A percentile compares a stretch with the other conserved stretches of the same genome.
Conservation (phyloP, 2,113 vertebrate species). For the Ciconia stormi region DNA sequence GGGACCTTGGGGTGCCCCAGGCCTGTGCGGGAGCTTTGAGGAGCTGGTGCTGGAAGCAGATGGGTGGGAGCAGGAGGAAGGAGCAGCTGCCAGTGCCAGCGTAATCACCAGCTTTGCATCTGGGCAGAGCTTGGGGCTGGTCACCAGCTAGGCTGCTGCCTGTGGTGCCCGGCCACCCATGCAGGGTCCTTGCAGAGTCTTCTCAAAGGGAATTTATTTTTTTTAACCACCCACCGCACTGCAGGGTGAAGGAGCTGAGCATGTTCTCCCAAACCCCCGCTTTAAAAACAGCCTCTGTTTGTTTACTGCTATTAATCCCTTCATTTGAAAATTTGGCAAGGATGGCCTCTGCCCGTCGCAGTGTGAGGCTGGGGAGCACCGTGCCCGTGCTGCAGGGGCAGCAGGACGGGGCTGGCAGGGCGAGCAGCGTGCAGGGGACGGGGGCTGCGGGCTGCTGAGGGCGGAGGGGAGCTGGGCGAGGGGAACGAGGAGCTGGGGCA, state of each 20-base stretch:
- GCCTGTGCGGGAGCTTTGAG: rapidly evolving
- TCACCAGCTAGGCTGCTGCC: not conserved
- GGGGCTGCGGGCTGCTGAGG: not conserved
- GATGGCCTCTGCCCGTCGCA: rapidly evolving
- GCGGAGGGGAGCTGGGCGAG: not conserved
- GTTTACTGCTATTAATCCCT: not conserved
- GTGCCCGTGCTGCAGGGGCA: not conserved
- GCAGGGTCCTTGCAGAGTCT: not conserved
- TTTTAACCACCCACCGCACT: not conserved
- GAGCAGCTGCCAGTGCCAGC: not conserved
- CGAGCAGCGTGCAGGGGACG: too few species aligned
- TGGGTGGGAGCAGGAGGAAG: not conserved
- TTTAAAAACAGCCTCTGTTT: not conserved
- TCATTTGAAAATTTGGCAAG: not conserved
- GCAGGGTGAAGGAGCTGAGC: not conserved
- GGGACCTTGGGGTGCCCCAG: not conserved
- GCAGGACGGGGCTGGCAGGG: not conserved
- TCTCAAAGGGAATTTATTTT: not conserved
- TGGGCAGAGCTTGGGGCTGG: not conserved
- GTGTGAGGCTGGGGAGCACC: not conserved
- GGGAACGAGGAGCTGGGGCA: not conserved
- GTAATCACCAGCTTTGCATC: rapidly evolving
- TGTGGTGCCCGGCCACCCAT: rapidly evolving
- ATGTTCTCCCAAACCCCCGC: rapidly evolving
- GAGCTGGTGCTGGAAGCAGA: not conserved